Base-by-base conservation (phyloP, 2,113 vertebrate species). In the Gasterosteus nipponicus region DNA sequence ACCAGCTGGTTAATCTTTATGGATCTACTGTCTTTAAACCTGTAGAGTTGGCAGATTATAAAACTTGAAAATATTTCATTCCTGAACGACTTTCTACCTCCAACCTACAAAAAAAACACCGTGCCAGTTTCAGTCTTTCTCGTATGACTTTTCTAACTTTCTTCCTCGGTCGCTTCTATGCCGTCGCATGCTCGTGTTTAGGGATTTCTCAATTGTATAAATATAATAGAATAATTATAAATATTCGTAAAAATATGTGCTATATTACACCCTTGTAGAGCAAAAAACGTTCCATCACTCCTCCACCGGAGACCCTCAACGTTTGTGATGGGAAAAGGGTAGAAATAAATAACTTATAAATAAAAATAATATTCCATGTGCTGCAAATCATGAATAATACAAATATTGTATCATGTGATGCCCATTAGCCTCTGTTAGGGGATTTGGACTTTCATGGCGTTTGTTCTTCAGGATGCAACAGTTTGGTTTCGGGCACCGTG, bases 71-170 rank as follows among this genome's bases (percentile, higher is more conserved):
- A 42, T 53, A 44, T 42, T 29, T 56, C 10, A 26, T 35, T 62
- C 1, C 15, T 64, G 33, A 49, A 60, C 29, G 6, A 74, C 58
- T 58, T 54, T 64, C 57, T 54, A 19, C 38, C 73, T 75, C 41
- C n/a, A 38, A 71, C 38, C 29, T 29, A n/a, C 10, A 49, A 57
- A 63, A 63, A 77, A 66, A 38, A 26, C 12, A 14, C 38, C 60
- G 61, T 71, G 51, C 5, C 57, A 60, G 44, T 73, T 69, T 44
- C n/a, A 58, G 46, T 71, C 38, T 26, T 63, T 78, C 12, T 84
- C 69, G 75, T 56, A 61, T 77, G 35, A 26, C 15, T 49, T 12
- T 8, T 53, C 15, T 19, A 53, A 38, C 38, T 26, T 54, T 58
- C 54, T 49, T 39, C 63, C 41, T 72, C 38, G 33, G 41, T 63